These are phyloP conservation scores for Illadopsis cleaveri DNA, from an alignment of 2,113 vertebrate genomes.

Conservation along the genomic window DNA sequence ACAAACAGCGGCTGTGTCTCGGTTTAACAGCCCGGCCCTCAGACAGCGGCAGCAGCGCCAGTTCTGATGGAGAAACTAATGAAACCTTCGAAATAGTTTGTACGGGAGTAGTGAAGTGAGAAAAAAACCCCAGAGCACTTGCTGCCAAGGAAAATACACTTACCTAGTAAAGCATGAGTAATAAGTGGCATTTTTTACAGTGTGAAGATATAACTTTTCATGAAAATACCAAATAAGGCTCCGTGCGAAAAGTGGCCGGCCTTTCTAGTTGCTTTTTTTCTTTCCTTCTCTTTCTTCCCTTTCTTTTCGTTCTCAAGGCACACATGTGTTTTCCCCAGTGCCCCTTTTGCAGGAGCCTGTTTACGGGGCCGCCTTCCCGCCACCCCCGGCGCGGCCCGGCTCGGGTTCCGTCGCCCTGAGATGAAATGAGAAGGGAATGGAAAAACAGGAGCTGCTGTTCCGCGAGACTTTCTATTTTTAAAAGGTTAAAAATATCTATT, in stretches of 20 bases:
- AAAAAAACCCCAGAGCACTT: not conserved
- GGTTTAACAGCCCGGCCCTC: slow-evolving; percentile 15
- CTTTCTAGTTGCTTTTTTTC: not conserved
- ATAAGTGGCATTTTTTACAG: slow-evolving; percentile 46
- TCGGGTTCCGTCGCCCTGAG: not conserved
- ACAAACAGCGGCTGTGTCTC: slow-evolving; percentile 52
- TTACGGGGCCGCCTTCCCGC: not conserved
- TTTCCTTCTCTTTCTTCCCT: not conserved
- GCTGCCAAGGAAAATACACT: slow-evolving; percentile 50
- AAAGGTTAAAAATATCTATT: slow-evolving; percentile 50
- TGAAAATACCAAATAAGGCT: slow-evolving; percentile 42
- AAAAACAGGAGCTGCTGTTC: slow-evolving; percentile 44
- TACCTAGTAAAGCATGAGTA: slow-evolving; percentile 60
- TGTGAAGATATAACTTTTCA: slow-evolving; percentile 52
- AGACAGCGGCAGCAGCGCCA: slow-evolving; percentile 36
- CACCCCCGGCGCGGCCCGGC: not conserved
- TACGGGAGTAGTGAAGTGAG: not conserved
- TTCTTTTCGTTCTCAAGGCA: not conserved
- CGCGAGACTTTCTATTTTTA: slow-evolving; percentile 50
- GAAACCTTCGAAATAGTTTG: slow-evolving; percentile 13
- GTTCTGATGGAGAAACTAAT: slow-evolving; percentile 11
- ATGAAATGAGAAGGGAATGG: slow-evolving; percentile 40
- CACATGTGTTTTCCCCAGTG: not conserved
- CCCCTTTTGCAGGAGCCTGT: not conserved
- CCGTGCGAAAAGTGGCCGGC: not conserved